Percentiles rank a stretch among this genome's conserved stretches.
phyloP scores from a whole-genome alignment of 2,113 vertebrate genomes.

The Amphilophus citrinellus region DNA sequence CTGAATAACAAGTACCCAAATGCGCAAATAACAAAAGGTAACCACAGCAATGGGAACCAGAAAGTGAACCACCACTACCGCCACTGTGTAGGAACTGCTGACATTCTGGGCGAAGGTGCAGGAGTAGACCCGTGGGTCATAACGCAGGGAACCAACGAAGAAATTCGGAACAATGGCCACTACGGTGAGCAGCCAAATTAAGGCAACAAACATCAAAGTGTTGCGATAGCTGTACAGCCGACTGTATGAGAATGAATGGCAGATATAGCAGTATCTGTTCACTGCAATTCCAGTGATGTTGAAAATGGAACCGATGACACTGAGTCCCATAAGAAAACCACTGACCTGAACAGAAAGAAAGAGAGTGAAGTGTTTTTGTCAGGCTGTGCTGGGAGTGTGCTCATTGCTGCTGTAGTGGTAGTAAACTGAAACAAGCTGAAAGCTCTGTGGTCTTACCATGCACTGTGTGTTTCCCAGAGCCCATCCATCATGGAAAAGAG shows the following conservation, averaged over 20 bases:
- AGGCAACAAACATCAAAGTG: conserved; percentile 85
- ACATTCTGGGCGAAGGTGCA: conserved; percentile 91
- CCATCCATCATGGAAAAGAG: conserved; percentile 92
- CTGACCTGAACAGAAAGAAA: conserved; percentile 77
- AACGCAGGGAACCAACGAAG: conserved; percentile 89
- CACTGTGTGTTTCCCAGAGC: conserved; percentile 88
- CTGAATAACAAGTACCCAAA: conserved; percentile 91
- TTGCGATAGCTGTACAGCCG: conserved; percentile 86
- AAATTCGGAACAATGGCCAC: conserved; percentile 89
- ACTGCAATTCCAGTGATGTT: conserved; percentile 93
- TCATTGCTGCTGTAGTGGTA: neutral
- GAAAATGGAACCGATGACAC: conserved; percentile 93
- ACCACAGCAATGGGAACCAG: conserved; percentile 90
- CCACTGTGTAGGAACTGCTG: conserved; percentile 87
- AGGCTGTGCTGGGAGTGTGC: neutral
- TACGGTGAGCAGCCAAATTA: conserved; percentile 84
- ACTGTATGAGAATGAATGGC: conserved; percentile 88
- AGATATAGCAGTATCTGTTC: conserved; percentile 93
- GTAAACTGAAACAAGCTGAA: neutral
- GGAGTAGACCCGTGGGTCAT: conserved; percentile 89
- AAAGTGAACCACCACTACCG: conserved; percentile 89
- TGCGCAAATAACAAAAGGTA: conserved; percentile 92
- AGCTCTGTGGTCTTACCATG: conserved; percentile 77
- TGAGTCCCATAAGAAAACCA: conserved; percentile 93
- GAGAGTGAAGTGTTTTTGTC: neutral